A percentile compares a stretch with the other conserved stretches of the same genome.
Conservation (phyloP, 2,888 invertebrate genomes). For the Seira sanloemensis region DNA sequence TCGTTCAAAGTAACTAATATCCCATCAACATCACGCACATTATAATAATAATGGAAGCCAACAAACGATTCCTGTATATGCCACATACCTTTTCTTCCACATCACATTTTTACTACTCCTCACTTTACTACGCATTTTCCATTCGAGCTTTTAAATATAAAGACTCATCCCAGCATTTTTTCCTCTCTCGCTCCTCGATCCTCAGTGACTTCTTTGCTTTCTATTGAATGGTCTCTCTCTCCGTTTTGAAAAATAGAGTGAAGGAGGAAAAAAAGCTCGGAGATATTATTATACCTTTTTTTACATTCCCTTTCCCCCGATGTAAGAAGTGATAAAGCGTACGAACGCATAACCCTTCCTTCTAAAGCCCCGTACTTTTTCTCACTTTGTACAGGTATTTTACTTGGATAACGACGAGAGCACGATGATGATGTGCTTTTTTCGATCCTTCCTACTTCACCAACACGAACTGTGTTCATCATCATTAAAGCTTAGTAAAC, state of each 20-base stretch:
- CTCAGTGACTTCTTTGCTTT: no score
- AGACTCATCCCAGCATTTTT: no score
- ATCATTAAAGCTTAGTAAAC: background rate
- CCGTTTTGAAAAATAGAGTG: no score
- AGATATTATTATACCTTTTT: no score
- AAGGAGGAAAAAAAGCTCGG: no score
- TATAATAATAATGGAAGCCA: no score
- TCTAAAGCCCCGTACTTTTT: background rate
- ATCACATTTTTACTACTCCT: background rate
- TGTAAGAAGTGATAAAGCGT: no score
- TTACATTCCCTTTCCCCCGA: background rate
- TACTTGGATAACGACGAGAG: no score
- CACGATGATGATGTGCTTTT: background rate
- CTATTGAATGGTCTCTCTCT: no score
- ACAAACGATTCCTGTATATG: background rate
- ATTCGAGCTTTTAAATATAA: no score
- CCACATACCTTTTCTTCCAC: constrained; percentile 8
- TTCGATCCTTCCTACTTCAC: background rate
- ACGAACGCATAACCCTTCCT: background rate
- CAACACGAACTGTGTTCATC: background rate
- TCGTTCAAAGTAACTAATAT: background rate
- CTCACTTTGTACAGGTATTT: background rate
- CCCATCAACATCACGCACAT: constrained; percentile 34
- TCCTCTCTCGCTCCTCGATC: no score
- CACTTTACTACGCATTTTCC: background rate